phyloP scores from a whole-genome alignment of 2,888 invertebrate genomes.

The Loripinus fragilis region DNA sequence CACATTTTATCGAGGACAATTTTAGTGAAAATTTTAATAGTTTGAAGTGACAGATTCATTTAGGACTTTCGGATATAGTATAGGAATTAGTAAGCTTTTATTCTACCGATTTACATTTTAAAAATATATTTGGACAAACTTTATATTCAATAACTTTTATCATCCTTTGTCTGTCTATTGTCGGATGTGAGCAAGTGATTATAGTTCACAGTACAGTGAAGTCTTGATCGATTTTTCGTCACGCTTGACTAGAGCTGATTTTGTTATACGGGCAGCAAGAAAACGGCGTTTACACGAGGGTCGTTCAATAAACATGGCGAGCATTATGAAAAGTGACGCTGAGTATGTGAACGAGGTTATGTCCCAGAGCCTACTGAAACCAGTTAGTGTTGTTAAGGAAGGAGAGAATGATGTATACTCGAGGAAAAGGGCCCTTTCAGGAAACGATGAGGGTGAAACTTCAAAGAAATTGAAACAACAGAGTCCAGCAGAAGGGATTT shows the following conservation, averaged over 20 bases:
- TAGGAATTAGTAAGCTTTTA: too few relatives aligned
- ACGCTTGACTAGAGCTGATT: neutral
- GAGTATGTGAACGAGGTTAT: constrained; percentile 1
- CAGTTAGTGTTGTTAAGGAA: neutral
- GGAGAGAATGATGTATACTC: neutral
- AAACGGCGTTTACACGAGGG: neutral
- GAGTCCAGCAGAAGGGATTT: neutral
- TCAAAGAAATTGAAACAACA: neutral
- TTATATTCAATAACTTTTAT: too few relatives aligned
- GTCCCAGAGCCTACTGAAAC: neutral
- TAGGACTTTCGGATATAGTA: too few relatives aligned
- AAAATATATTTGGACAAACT: too few relatives aligned
- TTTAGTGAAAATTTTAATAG: too few relatives aligned
- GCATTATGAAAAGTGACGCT: neutral
- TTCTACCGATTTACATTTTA: too few relatives aligned
- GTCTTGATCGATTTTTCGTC: constrained; percentile 13
- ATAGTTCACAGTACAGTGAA: too few relatives aligned
- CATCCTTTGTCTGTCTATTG: too few relatives aligned
- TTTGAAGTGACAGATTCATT: too few relatives aligned
- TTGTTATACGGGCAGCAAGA: neutral
- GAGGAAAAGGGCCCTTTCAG: constrained; percentile 2
- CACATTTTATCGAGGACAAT: too few relatives aligned
- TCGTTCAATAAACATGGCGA: constrained; percentile 1
- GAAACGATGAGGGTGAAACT: neutral
- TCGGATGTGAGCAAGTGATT: too few relatives aligned